A percentile compares a stretch with the other conserved stretches of the same genome.
These are phyloP conservation scores for Umimayanthus chanpuru DNA, from an alignment of 92 coral and sea anemone species.

Conservation along the genomic window DNA sequence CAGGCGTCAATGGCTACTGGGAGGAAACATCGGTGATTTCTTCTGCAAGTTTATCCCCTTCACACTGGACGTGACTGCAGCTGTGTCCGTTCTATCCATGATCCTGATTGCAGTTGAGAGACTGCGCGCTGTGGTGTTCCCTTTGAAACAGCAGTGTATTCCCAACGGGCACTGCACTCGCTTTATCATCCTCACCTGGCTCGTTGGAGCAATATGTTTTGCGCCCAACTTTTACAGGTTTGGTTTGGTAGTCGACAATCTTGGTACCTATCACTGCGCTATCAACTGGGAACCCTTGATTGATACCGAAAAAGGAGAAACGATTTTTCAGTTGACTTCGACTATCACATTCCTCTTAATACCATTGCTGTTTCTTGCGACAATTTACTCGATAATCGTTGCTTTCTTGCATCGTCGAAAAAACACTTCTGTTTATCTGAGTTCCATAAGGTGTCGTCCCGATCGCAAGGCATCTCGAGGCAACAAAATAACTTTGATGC, in stretches of 20 bases:
- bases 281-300: slow-evolving; percentile 33
- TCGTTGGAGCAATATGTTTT: background rate
- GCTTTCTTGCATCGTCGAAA: background rate
- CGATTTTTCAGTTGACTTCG: slow-evolving; percentile 7
- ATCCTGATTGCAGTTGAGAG: slow-evolving; percentile 12
- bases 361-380: background rate
- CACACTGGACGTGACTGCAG: slow-evolving; percentile 11
- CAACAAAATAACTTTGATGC: slow-evolving; percentile 18
- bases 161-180: background rate
- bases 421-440: background rate
- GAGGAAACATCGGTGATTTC: background rate
- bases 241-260: background rate
- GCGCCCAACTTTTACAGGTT: slow-evolving; percentile 24
- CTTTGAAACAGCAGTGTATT: slow-evolving; percentile 4
- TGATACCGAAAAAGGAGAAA: slow-evolving; percentile 14
- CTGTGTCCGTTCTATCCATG: slow-evolving; percentile 27
- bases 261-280: background rate
- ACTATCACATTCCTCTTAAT: background rate
- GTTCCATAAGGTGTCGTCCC: slow-evolving; percentile 4
- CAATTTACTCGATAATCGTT: slow-evolving; percentile 11
- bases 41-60: slow-evolving; percentile 30
- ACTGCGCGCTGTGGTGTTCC: slow-evolving; percentile 34
- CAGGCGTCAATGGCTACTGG: slow-evolving; percentile 4
- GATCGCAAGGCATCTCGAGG: background rate
- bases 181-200: slow-evolving; percentile 14